Evolutionary conservation across 2,797 vertebrate genomes (phyloP), one percentile per base, ranked within the genome.

Genomic region (Sternarchorhynchus goeldii): DNA sequence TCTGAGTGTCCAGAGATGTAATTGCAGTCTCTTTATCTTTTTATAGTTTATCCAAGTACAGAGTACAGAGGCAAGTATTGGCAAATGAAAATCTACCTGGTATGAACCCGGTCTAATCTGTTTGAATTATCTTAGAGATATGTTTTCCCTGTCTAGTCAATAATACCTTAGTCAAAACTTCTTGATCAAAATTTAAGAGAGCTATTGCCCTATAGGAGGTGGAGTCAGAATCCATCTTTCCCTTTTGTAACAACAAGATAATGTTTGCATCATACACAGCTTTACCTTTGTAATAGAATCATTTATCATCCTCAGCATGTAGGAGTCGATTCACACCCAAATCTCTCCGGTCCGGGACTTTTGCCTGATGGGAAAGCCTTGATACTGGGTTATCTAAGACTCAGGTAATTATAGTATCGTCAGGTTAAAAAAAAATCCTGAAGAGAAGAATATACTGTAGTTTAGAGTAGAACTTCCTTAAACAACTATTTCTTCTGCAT

Each of bases 251-350:
- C 18, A 57, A n/a, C n/a, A 57, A 18, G n/a, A n/a, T 57, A 57
- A 57, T 58, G 18, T 58, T 58, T 58, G 56, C 7, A n/a, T 58
- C 56, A 20, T 58, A 58, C 18, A 58, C 17, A 58, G n/a, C 56
- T 58, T 58, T 4, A 2, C 6, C 2, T 58, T 58, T 17, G 10
- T 58, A n/a, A 58, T 20, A 3, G 56, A 58, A 20, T 58, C 56
- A 58, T 58, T n/a, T n/a, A 20, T 58, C 56, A 58, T 58, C 56
- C 56, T n/a, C 56, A 58, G 6, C 56, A 58, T 58, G n/a, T n/a
- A 58, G 56, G 56, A 18, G 18, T 3, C n/a, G 6, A 79, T 74
- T 74, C 71, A 67, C 21, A 59, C 1, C 63, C 71, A 68, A 74
- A 74, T 3, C 55, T 55, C 53, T 79, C 71, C 0, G 55, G 77